Evolutionary conservation across 1,140 invertebrate genomes (phyloP).

Genomic region (Aphis craccivora): DNA sequence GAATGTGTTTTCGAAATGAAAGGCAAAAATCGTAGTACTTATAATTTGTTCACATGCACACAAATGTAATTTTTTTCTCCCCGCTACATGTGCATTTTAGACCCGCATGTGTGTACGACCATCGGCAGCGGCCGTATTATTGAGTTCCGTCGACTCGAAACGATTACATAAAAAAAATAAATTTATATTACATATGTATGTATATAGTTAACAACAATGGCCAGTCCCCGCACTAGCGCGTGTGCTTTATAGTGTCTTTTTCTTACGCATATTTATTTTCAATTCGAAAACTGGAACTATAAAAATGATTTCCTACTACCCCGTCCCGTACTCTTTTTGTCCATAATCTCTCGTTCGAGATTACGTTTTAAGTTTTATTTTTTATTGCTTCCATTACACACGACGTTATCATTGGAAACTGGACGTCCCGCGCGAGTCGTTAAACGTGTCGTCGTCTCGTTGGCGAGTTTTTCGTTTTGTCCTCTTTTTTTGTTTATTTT

Average conservation of each 20-base stretch:
- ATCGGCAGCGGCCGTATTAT: background rate
- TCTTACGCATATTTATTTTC: conserved; percentile 41
- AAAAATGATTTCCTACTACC: conserved; percentile 16
- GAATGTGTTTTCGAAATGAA: background rate
- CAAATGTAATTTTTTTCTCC: background rate
- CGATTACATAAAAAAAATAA: background rate
- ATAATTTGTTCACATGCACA: background rate
- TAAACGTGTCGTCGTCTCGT: conserved; percentile 28
- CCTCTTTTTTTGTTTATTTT: background rate
- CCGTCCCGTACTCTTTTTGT: background rate
- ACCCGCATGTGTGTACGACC: background rate
- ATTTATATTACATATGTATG: background rate
- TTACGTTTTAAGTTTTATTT: conserved; percentile 10
- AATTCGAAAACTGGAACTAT: conserved; percentile 53
- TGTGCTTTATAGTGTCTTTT: background rate
- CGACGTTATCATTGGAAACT: conserved; percentile 34
- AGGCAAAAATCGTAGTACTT: background rate
- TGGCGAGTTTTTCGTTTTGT: conserved; percentile 7
- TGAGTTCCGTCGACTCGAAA: background rate
- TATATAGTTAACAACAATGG: background rate
- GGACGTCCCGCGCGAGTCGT: conserved; percentile 37
- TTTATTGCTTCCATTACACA: conserved; percentile 46
- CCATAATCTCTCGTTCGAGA: background rate
- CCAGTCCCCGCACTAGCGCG: background rate
- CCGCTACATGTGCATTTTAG: background rate